These are phyloP conservation scores for Brachyopa scutellaris DNA, from an alignment of 2,888 invertebrate genomes.

Conservation along the genomic window DNA sequence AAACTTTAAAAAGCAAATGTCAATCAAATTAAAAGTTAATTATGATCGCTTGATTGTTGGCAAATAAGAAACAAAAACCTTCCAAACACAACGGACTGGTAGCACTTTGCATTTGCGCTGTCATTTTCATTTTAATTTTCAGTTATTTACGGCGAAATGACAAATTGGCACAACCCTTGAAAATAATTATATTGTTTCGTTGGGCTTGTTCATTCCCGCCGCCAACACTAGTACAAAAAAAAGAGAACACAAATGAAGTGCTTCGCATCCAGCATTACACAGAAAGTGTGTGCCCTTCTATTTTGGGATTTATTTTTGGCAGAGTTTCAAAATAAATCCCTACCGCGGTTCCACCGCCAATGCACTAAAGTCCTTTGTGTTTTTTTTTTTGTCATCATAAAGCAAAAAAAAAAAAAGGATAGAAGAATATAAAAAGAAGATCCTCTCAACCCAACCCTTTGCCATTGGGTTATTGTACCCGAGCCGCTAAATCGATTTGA, in stretches of 20 bases:
- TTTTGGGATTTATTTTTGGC: conserved; percentile 66
- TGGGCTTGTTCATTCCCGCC: conserved; percentile 42
- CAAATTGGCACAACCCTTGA: conserved; percentile 66
- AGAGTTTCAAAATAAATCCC: conserved; percentile 68
- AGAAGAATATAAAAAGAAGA: conserved; percentile 4
- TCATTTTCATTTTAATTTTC: conserved; percentile 57
- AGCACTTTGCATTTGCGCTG: conserved; percentile 47
- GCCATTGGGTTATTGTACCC: conserved; percentile 44
- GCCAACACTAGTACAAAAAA: neutral
- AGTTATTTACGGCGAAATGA: conserved; percentile 67
- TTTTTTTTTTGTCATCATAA: conserved; percentile 12
- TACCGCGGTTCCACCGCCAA: conserved; percentile 62
- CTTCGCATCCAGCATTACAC: too few relatives aligned
- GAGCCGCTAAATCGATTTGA: conserved; percentile 51
- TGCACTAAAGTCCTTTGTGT: conserved; percentile 55
- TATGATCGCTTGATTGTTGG: too few relatives aligned
- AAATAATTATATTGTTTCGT: conserved; percentile 71
- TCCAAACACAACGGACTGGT: conserved; percentile 16
- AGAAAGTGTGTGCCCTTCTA: conserved; percentile 42
- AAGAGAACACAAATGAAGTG: neutral
- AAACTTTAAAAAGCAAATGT: too few relatives aligned
- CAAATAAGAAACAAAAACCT: conserved; percentile 9
- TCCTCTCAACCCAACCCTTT: neutral
- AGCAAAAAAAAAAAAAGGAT: conserved; percentile 5
- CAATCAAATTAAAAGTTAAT: too few relatives aligned